These are phyloP conservation scores for human (Homo sapiens) DNA, from an alignment of 2,113 vertebrate species.

Conservation along the genomic window DNA sequence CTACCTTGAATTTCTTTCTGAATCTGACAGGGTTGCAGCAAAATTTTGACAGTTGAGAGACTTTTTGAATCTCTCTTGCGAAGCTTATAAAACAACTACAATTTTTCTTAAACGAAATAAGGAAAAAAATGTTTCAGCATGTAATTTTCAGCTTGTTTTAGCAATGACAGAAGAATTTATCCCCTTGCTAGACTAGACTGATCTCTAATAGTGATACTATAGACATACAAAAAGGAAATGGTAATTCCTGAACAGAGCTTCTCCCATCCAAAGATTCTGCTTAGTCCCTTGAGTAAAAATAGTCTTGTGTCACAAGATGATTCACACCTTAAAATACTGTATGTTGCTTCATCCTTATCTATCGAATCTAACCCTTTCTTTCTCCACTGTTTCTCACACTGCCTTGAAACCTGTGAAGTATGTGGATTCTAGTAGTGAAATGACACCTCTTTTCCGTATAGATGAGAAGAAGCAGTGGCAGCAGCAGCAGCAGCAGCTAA, in stretches of 20 bases:
- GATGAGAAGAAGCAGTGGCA: background rate
- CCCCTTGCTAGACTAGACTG: background rate
- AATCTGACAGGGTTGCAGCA: background rate
- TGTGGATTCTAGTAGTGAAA: conserved; percentile 48
- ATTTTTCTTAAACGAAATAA: conserved; percentile 29
- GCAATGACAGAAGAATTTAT: background rate
- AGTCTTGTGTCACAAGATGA: conserved; percentile 50
- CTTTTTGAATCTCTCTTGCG: conserved; percentile 1
- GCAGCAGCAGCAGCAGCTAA: conserved; percentile 43
- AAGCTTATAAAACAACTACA: conserved; percentile 1
- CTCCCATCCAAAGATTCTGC: conserved; percentile 49
- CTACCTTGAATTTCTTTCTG: background rate
- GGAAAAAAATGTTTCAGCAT: background rate
- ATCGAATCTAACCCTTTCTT: conserved; percentile 52
- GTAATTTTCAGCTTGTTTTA: conserved; percentile 39
- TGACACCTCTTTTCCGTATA: background rate
- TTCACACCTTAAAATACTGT: conserved; percentile 52
- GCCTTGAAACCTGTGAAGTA: conserved; percentile 44
- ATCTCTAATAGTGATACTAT: background rate
- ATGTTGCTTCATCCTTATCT: conserved; percentile 38
- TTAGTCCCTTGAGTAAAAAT: conserved; percentile 68
- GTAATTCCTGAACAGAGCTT: conserved; percentile 41
- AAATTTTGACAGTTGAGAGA: background rate
- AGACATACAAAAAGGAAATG: background rate
- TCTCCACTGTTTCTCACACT: conserved; percentile 52